Conservation (phyloP, 2,888 invertebrate genomes). For the Autographa pulchrina region DNA sequence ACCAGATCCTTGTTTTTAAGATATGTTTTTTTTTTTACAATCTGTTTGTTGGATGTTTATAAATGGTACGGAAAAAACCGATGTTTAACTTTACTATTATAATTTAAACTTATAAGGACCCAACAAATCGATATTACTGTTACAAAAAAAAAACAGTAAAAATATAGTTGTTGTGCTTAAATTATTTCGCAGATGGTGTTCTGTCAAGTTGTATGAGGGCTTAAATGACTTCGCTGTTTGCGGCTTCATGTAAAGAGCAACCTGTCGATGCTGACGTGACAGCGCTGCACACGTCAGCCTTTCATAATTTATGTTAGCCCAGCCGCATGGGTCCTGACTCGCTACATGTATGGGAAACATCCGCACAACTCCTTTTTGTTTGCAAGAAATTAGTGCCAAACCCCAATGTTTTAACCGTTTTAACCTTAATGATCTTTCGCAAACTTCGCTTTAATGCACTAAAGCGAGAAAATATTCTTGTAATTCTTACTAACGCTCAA, state of each 20-base stretch:
- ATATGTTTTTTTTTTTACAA: no score
- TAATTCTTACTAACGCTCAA: constrained; percentile 51
- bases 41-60: no score
- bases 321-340: constrained; percentile 49
- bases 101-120: not conserved
- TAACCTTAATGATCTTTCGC: constrained; percentile 41
- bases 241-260: constrained; percentile 49
- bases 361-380: constrained; percentile 25
- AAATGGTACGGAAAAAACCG: not conserved
- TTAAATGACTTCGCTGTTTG: constrained; percentile 45
- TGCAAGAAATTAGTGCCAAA: constrained; percentile 26
- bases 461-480: constrained; percentile 41
- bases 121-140: not conserved
- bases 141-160: not conserved
- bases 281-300: constrained; percentile 48
- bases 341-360: constrained; percentile 27
- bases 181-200: constrained; percentile 35
- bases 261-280: constrained; percentile 62
- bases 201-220: constrained; percentile 42
- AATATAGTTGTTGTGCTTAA: constrained; percentile 9
- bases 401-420: constrained; percentile 18
- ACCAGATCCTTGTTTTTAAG: no score
- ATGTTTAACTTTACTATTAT: not conserved
- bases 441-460: constrained; percentile 26
- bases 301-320: constrained; percentile 58